Conservation (phyloP, 2,797 vertebrate genomes). For the Premnoplex brunnescens region DNA sequence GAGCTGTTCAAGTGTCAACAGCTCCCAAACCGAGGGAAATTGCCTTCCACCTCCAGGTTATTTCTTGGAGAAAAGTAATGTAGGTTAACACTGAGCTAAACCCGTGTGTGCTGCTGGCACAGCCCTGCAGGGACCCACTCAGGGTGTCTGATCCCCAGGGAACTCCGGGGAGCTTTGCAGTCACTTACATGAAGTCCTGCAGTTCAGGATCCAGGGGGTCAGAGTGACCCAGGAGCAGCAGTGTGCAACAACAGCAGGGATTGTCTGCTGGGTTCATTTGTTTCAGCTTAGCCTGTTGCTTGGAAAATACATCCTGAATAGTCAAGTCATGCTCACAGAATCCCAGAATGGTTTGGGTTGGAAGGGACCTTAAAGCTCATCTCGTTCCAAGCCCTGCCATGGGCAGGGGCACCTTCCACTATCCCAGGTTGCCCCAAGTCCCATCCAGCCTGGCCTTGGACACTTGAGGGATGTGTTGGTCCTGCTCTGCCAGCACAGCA, state of each 20-base stretch:
- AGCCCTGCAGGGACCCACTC: fast-evolving
- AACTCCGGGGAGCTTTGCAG: fast-evolving
- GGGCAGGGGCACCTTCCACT: background rate
- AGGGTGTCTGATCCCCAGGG: fast-evolving
- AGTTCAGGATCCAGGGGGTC: background rate
- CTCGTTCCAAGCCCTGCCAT: fast-evolving
- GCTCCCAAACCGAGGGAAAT: background rate
- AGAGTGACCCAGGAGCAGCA: background rate
- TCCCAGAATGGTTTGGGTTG: background rate
- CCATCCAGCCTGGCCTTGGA: background rate
- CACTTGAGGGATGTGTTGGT: background rate
- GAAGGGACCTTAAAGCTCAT: background rate
- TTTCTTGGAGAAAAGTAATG: background rate
- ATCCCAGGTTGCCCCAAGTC: fast-evolving
- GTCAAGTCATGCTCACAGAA: fast-evolving
- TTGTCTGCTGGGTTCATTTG: background rate
- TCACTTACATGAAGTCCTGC: background rate
- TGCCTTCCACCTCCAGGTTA: background rate
- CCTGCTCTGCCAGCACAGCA: background rate
- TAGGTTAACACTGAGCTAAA: background rate
- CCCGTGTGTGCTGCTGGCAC: background rate
- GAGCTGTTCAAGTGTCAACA: background rate
- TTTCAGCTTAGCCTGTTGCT: background rate
- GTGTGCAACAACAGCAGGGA: background rate
- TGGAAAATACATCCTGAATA: background rate